Evolutionary conservation across 2,113 vertebrate genomes (phyloP).

Genomic region (Oplegnathus fasciatus): DNA sequence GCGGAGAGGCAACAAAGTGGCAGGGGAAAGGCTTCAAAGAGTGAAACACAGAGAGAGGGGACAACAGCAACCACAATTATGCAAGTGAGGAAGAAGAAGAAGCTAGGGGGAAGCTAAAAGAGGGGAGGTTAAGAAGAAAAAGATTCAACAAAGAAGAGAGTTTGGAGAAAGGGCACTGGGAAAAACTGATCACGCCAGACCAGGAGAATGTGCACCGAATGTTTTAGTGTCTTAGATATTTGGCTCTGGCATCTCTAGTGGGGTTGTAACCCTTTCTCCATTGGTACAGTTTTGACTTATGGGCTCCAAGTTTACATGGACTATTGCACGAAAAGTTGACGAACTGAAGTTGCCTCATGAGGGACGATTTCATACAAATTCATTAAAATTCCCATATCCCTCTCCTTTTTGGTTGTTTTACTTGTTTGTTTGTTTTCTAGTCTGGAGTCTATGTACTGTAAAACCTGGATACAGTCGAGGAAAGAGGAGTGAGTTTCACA

Average conservation of each 20-base stretch:
- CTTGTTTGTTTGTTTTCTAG: neutral
- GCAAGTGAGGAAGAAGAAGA: neutral
- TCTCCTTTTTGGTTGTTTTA: neutral
- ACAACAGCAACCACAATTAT: slow-evolving; percentile 9
- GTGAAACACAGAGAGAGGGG: slow-evolving; percentile 22
- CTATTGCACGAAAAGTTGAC: neutral
- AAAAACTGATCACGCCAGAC: neutral
- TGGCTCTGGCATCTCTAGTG: neutral
- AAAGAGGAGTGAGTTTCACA: neutral
- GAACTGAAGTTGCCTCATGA: neutral
- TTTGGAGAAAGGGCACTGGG: too few relatives aligned
- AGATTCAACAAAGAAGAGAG: neutral
- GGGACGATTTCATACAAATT: neutral
- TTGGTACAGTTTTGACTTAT: neutral
- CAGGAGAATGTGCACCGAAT: neutral
- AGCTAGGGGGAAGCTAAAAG: neutral
- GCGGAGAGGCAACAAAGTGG: neutral
- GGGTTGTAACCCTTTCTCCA: neutral
- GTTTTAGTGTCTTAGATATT: neutral
- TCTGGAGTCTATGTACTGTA: neutral
- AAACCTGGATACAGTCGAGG: neutral
- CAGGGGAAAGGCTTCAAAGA: slow-evolving; percentile 46
- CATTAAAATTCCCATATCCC: neutral
- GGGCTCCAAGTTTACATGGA: neutral
- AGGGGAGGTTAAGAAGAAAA: neutral